Evolutionary conservation across 2,888 invertebrate species (phyloP).

Genomic region (Achlya flavicornis): DNA sequence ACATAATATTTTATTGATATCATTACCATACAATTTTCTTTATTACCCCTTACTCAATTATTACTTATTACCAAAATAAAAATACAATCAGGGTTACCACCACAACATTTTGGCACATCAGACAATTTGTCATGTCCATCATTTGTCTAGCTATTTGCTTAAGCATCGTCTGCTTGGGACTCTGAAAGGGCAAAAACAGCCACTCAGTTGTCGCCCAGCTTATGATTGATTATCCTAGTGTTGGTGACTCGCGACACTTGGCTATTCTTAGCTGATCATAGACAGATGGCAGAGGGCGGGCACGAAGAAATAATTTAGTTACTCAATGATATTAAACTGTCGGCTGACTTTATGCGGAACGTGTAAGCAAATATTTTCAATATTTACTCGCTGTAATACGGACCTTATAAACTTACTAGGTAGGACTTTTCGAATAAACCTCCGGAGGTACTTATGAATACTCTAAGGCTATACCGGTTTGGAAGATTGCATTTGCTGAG

Average conservation of each 20-base stretch:
- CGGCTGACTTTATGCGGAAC: neutral
- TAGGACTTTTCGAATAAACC: too few relatives aligned
- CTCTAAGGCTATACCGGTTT: too few relatives aligned
- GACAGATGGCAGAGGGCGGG: constrained; percentile 35
- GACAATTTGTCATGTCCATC: constrained; percentile 67
- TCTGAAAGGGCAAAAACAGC: constrained; percentile 60
- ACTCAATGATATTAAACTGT: neutral
- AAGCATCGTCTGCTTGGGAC: constrained; percentile 62
- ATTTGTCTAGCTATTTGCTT: constrained; percentile 69
- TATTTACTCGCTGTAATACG: too few relatives aligned
- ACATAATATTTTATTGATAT: too few relatives aligned
- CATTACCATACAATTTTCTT: too few relatives aligned
- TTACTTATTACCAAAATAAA: constrained; percentile 31
- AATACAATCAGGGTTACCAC: constrained; percentile 38
- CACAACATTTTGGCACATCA: constrained; percentile 46
- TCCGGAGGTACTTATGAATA: too few relatives aligned
- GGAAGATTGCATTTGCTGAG: too few relatives aligned
- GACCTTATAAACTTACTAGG: too few relatives aligned
- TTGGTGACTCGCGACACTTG: constrained; percentile 48
- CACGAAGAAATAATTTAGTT: constrained; percentile 21
- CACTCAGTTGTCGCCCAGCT: constrained; percentile 52
- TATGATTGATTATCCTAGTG: constrained; percentile 63
- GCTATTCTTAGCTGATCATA: constrained; percentile 51
- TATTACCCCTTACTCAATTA: constrained; percentile 14
- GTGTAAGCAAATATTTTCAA: neutral